Conservation (phyloP, 2,113 vertebrate species). For the Formicarius rufipectus region DNA sequence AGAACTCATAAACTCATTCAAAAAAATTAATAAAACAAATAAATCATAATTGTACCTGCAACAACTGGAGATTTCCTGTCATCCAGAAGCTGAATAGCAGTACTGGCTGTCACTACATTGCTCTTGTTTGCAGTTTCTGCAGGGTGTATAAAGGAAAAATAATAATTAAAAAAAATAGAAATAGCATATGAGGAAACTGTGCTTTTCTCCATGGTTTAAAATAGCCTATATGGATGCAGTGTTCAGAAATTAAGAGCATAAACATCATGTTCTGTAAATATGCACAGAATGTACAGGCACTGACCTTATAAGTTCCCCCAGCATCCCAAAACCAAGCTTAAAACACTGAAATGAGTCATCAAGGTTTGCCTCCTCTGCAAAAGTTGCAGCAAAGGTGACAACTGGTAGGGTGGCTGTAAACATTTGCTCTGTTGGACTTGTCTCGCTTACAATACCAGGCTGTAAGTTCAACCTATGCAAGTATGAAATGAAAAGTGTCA, state of each 20-base stretch:
- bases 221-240: background rate
- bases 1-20: background rate
- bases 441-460: background rate
- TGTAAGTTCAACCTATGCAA: background rate
- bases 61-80: slow-evolving; percentile 97
- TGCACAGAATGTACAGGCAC: background rate
- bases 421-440: background rate
- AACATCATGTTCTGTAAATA: background rate
- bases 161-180: background rate
- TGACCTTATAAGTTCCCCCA: background rate
- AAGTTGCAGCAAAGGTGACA: background rate
- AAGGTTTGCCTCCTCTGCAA: background rate
- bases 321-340: background rate
- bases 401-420: background rate
- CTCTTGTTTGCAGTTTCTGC: slow-evolving; percentile 91
- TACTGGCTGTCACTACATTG: slow-evolving; percentile 92
- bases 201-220: background rate
- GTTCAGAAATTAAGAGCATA: background rate
- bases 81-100: slow-evolving; percentile 93
- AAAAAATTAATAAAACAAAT: background rate
- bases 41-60: slow-evolving; percentile 81
- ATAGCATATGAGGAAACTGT: background rate
- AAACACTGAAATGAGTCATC: background rate
- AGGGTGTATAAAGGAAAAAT: background rate
- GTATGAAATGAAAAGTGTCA: background rate